Evolutionary conservation across 2,888 invertebrate species (phyloP), one percentile per base, ranked within the genome.

Genomic region (Carabus problematicus): DNA sequence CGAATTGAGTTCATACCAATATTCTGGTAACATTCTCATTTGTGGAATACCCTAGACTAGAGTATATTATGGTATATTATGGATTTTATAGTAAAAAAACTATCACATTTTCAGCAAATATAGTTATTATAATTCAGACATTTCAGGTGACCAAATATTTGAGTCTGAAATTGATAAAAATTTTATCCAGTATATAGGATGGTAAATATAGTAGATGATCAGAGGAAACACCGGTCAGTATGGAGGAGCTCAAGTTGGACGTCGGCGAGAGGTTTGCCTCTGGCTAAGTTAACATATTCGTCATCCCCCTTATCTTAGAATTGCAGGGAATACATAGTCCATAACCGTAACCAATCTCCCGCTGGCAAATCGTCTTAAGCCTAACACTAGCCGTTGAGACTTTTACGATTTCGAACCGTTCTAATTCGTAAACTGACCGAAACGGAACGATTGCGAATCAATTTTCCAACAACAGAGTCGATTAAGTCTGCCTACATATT

Each of bases 401-500:
- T 52, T 19, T 8, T 16, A 18, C 66, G 40, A 47, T 66, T 64
- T 58, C 58, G 8, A 59, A 59, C 41, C 14, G 12, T n/a, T 11
- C 18, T 11, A 54, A 39, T n/a, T 29, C 29, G 9, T 39, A 39
- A 56, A 56, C 40, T 56, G 56, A 56, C 56, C 56, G 29, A 56
- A 56, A 45, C 45, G 19, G 29, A 56, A 66, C 56, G 49, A 45
- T 45, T 8, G 39, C 9, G 47, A 66, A 66, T 66, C 66, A 66
- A 66, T 66, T 52, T 52, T 66, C 58, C 14, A 58, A 64, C 54
- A 58, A 41, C 59, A 43, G 19, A 52, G 49, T 19, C 66, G 67
- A 60, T 67, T 67, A 60, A 67, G 58, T 67, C 60, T 52, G 47
- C 60, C 19, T 67, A 60, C 29, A 67, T 67, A 67, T 67, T 67